Conservation (phyloP, 1,140 invertebrate species). For the Euglossa dilemma region DNA sequence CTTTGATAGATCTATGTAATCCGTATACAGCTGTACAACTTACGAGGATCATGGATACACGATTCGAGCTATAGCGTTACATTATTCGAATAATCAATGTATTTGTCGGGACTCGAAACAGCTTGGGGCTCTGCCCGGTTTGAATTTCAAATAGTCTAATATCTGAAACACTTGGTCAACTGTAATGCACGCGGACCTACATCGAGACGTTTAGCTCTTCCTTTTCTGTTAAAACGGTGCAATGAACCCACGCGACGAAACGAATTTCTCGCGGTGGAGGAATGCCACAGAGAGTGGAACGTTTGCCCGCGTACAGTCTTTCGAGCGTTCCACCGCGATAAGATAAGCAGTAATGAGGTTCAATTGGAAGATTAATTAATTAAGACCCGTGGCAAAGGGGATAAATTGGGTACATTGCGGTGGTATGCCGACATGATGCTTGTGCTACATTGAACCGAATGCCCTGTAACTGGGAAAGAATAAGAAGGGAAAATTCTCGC, state of each 20-base stretch:
- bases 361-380: conserved; percentile 77
- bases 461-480: conserved; percentile 10
- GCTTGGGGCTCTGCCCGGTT: too few relatives aligned
- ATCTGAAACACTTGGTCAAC: too few relatives aligned
- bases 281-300: conserved; percentile 40
- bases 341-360: conserved; percentile 72
- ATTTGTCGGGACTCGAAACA: too few relatives aligned
- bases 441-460: not conserved
- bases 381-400: conserved; percentile 65
- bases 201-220: not conserved
- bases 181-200: not conserved
- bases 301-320: conserved; percentile 28
- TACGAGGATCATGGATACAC: too few relatives aligned
- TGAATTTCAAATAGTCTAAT: too few relatives aligned
- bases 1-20: too few relatives aligned
- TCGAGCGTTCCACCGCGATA: conserved; percentile 60
- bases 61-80: too few relatives aligned
- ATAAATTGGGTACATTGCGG: conserved; percentile 73
- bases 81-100: too few relatives aligned
- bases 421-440: conserved; percentile 55
- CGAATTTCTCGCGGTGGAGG: conserved; percentile 63
- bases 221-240: conserved; percentile 49
- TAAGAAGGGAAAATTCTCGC: not conserved
- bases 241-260: conserved; percentile 63
- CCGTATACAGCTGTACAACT: too few relatives aligned